Percentiles rank a stretch among this genome's conserved stretches.
Evolutionary conservation across 2,113 vertebrate species (phyloP).

Genomic region (Haplochromis vanheusdeni): DNA sequence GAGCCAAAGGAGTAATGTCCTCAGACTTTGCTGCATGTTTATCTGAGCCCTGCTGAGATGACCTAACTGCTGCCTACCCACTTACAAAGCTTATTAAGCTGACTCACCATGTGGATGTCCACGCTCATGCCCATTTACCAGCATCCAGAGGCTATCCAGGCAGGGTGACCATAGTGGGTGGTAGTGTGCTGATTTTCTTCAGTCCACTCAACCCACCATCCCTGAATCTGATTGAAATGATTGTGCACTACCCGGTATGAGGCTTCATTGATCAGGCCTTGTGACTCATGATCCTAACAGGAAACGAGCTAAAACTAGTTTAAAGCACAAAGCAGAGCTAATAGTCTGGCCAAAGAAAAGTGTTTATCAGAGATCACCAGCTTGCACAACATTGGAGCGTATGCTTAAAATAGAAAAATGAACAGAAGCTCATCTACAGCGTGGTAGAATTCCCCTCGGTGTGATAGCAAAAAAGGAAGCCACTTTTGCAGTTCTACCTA

Average conservation of each 20-base stretch:
- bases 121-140: slow-evolving; percentile 26
- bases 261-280: slow-evolving; percentile 2
- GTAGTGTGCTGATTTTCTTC: slow-evolving; percentile 12
- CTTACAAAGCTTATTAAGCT: slow-evolving; percentile 31
- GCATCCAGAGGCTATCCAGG: slow-evolving; percentile 12
- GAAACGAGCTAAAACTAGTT: not conserved
- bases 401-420: not conserved
- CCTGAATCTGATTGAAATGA: slow-evolving; percentile 37
- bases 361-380: not conserved
- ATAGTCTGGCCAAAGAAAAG: not conserved
- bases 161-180: slow-evolving; percentile 22
- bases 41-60: not conserved
- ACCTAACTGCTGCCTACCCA: slow-evolving; percentile 29
- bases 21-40: not conserved
- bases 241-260: not conserved
- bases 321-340: not conserved
- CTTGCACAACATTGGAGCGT: not conserved
- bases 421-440: not conserved
- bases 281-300: not conserved
- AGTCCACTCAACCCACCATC: slow-evolving; percentile 27
- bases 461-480: not conserved
- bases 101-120: slow-evolving; percentile 28
- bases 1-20: not conserved
- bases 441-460: not conserved
- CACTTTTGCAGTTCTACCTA: not conserved